These are phyloP conservation scores for Drosophila pruinosa DNA, from an alignment of 1,140 invertebrate genomes.

Conservation along the genomic window DNA sequence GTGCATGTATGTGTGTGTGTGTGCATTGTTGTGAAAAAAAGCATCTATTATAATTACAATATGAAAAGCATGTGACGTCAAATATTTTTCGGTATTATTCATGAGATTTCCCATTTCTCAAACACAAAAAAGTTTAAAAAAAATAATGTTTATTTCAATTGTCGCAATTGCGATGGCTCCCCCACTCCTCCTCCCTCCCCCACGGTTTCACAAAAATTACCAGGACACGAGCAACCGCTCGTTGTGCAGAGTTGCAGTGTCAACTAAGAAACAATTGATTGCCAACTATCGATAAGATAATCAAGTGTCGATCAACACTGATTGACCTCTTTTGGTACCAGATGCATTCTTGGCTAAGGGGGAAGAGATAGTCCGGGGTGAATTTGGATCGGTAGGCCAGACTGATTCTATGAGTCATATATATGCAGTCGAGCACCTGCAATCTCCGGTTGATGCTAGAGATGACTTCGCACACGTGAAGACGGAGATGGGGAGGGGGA, in stretches of 20 bases:
- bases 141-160: conserved; percentile 48
- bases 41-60: conserved; percentile 61
- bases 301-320: too few species aligned
- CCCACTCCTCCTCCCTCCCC: neutral
- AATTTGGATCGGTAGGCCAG: too few species aligned
- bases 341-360: too few species aligned
- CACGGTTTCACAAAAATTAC: conserved; percentile 21
- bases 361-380: too few species aligned
- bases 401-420: too few species aligned
- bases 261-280: too few species aligned
- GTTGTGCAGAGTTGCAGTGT: too few species aligned
- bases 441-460: too few species aligned
- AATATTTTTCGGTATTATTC: conserved; percentile 76
- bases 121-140: conserved; percentile 32
- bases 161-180: conserved; percentile 33
- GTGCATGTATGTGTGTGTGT: conserved; percentile 15
- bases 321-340: too few species aligned
- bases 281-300: too few species aligned
- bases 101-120: conserved; percentile 66
- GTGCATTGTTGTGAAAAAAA: conserved; percentile 66
- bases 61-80: conserved; percentile 72
- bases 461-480: too few species aligned
- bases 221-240: neutral
- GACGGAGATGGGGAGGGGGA: neutral
- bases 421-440: too few species aligned